Evolutionary conservation across 2,113 vertebrate species (phyloP).

Genomic region (Leucopsar rothschildi): DNA sequence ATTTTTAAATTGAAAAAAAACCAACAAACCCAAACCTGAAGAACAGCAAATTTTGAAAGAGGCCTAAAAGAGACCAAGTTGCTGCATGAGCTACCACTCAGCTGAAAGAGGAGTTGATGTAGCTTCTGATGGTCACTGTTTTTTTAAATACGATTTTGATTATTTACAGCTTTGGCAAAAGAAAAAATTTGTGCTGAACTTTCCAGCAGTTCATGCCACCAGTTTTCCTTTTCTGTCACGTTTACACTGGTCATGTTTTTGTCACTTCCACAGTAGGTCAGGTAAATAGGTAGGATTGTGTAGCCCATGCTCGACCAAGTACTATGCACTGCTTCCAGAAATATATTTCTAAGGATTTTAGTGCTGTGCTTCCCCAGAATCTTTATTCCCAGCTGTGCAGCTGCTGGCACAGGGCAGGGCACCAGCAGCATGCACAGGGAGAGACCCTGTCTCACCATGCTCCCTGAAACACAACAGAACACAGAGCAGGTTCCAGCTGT

Average conservation of each 20-base stretch:
- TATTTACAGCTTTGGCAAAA: background rate
- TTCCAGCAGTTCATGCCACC: background rate
- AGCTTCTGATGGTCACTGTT: background rate
- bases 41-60: background rate
- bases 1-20: background rate
- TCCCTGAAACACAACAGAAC: background rate
- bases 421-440: fast-evolving
- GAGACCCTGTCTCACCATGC: fast-evolving
- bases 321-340: background rate
- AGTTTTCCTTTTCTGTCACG: background rate
- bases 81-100: background rate
- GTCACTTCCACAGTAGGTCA: background rate
- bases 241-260: background rate
- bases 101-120: background rate
- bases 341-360: background rate
- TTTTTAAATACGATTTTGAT: background rate
- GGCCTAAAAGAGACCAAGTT: background rate
- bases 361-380: background rate
- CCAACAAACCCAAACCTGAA: background rate
- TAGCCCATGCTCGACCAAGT: background rate
- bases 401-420: background rate
- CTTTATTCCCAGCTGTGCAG: fast-evolving
- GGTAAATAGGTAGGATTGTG: background rate
- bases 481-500: background rate
- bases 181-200: background rate